These are phyloP conservation scores for Himalopsyche anomala DNA, from an alignment of 2,888 invertebrate species.

Conservation along the genomic window DNA sequence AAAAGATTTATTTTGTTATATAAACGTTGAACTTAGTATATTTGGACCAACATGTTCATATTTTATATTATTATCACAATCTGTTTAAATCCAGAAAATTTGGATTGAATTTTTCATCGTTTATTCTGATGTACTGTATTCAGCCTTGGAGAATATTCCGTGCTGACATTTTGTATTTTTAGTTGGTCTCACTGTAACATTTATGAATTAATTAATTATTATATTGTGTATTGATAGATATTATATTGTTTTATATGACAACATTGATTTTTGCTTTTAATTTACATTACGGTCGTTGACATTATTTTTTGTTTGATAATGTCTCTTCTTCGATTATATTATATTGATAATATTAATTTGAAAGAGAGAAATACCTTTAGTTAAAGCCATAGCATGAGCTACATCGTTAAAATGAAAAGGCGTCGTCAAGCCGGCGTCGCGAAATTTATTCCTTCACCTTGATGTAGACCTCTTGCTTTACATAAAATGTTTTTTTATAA, in stretches of 20 bases:
- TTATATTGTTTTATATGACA: slow-evolving; percentile 50
- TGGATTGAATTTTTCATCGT: not conserved
- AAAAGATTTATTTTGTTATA: too few species aligned
- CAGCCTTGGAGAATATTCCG: not conserved
- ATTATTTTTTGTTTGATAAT: slow-evolving; percentile 50
- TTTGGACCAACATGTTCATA: too few species aligned
- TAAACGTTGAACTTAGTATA: too few species aligned
- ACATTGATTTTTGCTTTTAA: slow-evolving; percentile 48
- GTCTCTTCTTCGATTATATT: slow-evolving; percentile 53
- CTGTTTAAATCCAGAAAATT: too few species aligned
- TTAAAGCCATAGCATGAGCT: slow-evolving; percentile 47
- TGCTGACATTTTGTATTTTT: slow-evolving; percentile 11
- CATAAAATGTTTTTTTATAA: slow-evolving; percentile 62
- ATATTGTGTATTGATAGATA: slow-evolving; percentile 50
- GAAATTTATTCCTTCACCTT: slow-evolving; percentile 38
- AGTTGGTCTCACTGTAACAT: slow-evolving; percentile 28
- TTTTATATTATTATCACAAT: too few species aligned
- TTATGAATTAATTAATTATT: slow-evolving; percentile 32
- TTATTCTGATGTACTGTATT: slow-evolving; percentile 6
- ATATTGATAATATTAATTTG: slow-evolving; percentile 53
- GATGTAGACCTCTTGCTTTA: slow-evolving; percentile 61
- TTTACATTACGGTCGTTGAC: slow-evolving; percentile 35
- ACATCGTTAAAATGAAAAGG: not conserved
- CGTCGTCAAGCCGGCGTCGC: not conserved
- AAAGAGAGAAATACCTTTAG: slow-evolving; percentile 53